Conservation (phyloP, 2,888 invertebrate species). For the Lepidocyrtoides sp. region DNA sequence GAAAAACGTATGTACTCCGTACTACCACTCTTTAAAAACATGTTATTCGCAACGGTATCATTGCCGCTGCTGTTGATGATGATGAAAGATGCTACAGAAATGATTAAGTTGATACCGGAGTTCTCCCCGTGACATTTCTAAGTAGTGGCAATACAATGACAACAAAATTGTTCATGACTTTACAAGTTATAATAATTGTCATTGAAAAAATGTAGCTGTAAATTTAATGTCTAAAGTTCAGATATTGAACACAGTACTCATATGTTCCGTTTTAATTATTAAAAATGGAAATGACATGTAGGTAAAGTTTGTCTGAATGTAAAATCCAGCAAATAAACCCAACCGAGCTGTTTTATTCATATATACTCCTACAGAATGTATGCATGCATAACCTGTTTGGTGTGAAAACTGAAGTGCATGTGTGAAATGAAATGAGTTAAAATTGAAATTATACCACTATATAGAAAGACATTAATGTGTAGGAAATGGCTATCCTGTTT, state of each 20-base stretch:
- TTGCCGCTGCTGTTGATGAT: neutral
- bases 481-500: neutral
- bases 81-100: conserved; percentile 15
- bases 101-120: neutral
- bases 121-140: neutral
- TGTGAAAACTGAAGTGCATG: neutral
- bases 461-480: neutral
- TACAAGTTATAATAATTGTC: too few relatives aligned
- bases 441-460: neutral
- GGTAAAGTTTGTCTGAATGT: too few relatives aligned
- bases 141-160: neutral
- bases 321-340: too few relatives aligned
- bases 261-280: too few relatives aligned
- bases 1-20: neutral
- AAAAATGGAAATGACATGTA: too few relatives aligned
- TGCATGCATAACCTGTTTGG: neutral
- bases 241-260: too few relatives aligned
- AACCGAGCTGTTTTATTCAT: too few relatives aligned
- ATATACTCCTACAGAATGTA: too few relatives aligned
- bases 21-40: conserved; percentile 21
- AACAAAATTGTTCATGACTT: too few relatives aligned
- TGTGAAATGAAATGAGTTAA: neutral
- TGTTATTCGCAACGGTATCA: conserved; percentile 51
- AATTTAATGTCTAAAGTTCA: too few relatives aligned
- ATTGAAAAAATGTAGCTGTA: too few relatives aligned